Conservation (phyloP, 1,140 invertebrate species). For the Charaxes varanes region DNA sequence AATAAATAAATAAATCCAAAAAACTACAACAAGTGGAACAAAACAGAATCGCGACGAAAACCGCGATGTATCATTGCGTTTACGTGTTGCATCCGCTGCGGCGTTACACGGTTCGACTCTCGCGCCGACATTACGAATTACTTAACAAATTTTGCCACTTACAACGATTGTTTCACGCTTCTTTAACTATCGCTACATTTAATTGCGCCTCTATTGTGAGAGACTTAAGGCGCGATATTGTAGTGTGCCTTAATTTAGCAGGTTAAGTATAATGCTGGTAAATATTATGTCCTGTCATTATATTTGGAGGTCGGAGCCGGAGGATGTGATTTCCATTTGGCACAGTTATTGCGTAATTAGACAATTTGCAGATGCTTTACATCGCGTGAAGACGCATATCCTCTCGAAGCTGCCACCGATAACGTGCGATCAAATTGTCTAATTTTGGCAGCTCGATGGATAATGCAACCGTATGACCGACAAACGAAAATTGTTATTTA, state of each 20-base stretch:
- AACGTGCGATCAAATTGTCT: conserved; percentile 1
- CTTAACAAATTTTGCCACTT: conserved; percentile 36
- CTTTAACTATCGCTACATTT: neutral
- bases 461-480: neutral
- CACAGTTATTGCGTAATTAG: conserved; percentile 37
- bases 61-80: conserved; percentile 62
- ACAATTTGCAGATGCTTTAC: conserved; percentile 17
- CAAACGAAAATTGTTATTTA: neutral
- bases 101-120: conserved; percentile 46
- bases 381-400: conserved; percentile 22
- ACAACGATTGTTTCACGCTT: conserved; percentile 8
- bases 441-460: neutral
- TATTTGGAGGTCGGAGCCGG: conserved; percentile 48
- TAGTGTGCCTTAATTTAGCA: conserved; percentile 1
- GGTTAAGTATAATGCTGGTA: conserved; percentile 11
- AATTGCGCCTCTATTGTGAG: conserved; percentile 11
- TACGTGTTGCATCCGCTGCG: conserved; percentile 55
- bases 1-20: too few species aligned
- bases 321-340: conserved; percentile 60
- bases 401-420: conserved; percentile 13
- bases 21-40: conserved; percentile 36
- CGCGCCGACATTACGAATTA: conserved; percentile 29
- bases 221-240: conserved; percentile 14
- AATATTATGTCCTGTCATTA: conserved; percentile 53
- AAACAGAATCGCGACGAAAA: conserved; percentile 37